These are phyloP conservation scores for Halcyon smyrnensis DNA, from an alignment of 2,797 vertebrate species.

Conservation along the genomic window DNA sequence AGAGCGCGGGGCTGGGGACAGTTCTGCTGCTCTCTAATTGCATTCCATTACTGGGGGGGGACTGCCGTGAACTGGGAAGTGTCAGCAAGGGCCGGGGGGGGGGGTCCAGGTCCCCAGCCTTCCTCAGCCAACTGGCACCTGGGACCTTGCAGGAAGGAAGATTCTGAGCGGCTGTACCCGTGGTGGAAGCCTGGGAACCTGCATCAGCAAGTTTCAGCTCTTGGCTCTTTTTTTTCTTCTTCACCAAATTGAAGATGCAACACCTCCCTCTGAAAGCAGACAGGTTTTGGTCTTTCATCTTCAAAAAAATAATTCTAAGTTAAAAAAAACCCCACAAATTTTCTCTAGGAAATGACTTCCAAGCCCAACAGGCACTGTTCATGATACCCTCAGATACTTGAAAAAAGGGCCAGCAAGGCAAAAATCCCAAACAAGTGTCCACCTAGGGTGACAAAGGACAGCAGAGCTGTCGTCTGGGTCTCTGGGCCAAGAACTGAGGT, in stretches of 20 bases:
- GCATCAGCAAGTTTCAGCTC: neutral
- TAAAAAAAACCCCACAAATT: neutral
- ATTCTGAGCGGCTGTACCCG: neutral
- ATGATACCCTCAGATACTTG: neutral
- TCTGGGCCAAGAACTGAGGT: neutral
- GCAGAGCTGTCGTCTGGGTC: neutral
- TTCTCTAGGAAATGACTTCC: neutral
- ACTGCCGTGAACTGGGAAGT: neutral
- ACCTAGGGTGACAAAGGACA: neutral
- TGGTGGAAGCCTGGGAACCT: neutral
- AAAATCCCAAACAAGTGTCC: neutral
- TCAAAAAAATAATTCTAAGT: neutral
- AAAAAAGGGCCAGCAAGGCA: neutral
- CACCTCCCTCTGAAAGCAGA: neutral
- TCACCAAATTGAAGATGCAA: neutral
- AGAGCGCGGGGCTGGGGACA: fast-evolving
- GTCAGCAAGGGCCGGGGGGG: fast-evolving
- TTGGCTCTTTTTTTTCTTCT: neutral
- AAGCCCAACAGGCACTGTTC: neutral
- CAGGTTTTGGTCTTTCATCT: neutral
- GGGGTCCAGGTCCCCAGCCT: neutral
- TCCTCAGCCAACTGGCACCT: neutral
- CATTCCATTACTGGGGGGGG: neutral
- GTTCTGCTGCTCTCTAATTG: neutral
- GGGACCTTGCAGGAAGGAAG: neutral